phyloP scores from a whole-genome alignment of 37 sponge, comb jelly and placozoan genomes.

The Mnemiopsis leidyi region DNA sequence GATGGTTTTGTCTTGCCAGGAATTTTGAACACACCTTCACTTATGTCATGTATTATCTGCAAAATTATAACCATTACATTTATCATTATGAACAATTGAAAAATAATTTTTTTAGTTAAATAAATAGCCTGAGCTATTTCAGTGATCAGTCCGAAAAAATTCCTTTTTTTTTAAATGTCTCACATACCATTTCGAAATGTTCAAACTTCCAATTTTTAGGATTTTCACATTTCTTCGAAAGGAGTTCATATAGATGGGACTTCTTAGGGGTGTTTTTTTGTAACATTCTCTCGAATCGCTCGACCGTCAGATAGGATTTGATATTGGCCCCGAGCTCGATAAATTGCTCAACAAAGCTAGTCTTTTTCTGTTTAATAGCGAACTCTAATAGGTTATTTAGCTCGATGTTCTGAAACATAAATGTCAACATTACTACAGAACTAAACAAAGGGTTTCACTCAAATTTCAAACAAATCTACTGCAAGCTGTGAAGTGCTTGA shows the following conservation, averaged over 20 bases:
- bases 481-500: no score
- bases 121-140: no score
- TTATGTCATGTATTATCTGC: neutral
- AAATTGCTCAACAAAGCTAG: neutral
- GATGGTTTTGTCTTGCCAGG: neutral
- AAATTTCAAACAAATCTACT: no score
- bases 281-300: neutral
- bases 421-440: no score
- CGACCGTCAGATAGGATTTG: conserved; percentile 7
- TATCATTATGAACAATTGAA: no score
- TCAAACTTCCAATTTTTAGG: neutral
- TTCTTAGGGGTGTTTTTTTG: neutral
- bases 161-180: no score
- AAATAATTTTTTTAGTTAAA: no score
- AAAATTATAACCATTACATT: no score
- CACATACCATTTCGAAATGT: neutral
- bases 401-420: neutral
- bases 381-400: conserved; percentile 1
- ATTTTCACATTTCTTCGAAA: neutral
- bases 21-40: conserved; percentile 2
- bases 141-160: no score
- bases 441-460: no score
- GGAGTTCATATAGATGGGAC: neutral
- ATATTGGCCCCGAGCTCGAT: neutral
- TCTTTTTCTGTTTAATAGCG: neutral